Conservation (phyloP, 2,113 vertebrate genomes). For the Petroica traversi region DNA sequence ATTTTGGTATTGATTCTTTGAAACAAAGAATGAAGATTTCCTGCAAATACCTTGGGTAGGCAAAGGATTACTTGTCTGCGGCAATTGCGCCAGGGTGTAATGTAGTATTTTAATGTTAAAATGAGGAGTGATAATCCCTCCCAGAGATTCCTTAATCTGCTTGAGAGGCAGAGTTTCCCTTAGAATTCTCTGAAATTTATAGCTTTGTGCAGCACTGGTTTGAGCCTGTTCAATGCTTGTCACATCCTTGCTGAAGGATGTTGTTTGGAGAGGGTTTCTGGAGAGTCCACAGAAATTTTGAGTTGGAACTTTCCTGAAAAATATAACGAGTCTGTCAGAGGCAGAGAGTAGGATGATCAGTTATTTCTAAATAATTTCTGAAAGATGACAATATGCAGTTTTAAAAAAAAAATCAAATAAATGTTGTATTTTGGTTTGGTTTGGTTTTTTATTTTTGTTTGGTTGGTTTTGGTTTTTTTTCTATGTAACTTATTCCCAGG, state of each 20-base stretch:
- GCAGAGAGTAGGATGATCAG: not conserved
- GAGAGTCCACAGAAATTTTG: not conserved
- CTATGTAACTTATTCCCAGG: not conserved
- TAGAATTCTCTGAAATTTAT: not conserved
- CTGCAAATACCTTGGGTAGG: not conserved
- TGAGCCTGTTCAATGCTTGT: not conserved
- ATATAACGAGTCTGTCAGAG: not conserved
- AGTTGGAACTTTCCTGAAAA: not conserved
- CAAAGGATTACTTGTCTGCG: not conserved
- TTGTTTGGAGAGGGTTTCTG: not conserved
- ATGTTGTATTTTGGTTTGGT: not conserved
- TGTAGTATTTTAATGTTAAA: not conserved
- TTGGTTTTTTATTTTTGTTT: no score
- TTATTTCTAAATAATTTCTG: not conserved
- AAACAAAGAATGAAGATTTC: not conserved
- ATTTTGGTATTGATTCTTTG: not conserved
- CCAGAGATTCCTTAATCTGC: not conserved
- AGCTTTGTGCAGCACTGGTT: not conserved
- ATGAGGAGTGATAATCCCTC: not conserved
- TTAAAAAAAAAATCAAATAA: not conserved
- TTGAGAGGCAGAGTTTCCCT: not conserved
- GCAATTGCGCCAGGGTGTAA: not conserved
- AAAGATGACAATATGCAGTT: not conserved
- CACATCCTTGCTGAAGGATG: not conserved
- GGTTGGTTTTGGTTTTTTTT: accelerated